A percentile compares a stretch with the other conserved stretches of the same genome.
Conservation (phyloP, 1,140 invertebrate genomes). For the Antheraea pernyi region DNA sequence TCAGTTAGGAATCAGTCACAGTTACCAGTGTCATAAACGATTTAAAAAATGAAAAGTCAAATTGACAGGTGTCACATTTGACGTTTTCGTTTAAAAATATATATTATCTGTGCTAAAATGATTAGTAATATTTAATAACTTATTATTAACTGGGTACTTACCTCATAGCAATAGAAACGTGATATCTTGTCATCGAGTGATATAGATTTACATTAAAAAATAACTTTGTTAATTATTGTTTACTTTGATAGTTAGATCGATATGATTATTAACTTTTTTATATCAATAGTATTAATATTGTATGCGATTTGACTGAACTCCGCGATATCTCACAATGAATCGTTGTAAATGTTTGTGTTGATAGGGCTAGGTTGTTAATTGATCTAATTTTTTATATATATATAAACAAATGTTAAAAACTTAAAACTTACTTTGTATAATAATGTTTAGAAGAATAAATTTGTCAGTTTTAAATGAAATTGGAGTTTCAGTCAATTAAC, state of each 20-base stretch:
- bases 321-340: conserved; percentile 49
- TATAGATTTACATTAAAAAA: conserved; percentile 38
- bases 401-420: conserved; percentile 67
- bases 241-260: conserved; percentile 39
- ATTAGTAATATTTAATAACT: conserved; percentile 40
- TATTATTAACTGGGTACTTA: conserved; percentile 37
- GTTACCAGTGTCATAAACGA: conserved; percentile 40
- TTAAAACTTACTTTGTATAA: conserved; percentile 71
- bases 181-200: conserved; percentile 66
- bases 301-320: conserved; percentile 72
- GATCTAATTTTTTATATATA: conserved; percentile 56
- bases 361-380: conserved; percentile 78
- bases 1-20: conserved; percentile 39
- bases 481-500: conserved; percentile 79
- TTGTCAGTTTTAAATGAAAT: conserved; percentile 68
- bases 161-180: conserved; percentile 39
- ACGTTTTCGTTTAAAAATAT: conserved; percentile 49
- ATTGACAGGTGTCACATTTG: conserved; percentile 62
- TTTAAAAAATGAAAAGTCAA: conserved; percentile 51
- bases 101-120: conserved; percentile 30
- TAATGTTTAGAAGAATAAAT: conserved; percentile 73
- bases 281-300: conserved; percentile 35
- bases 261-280: conserved; percentile 39
- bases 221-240: conserved; percentile 27
- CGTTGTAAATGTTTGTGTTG: conserved; percentile 59